A percentile compares a stretch with the other conserved stretches of the same genome.
These are phyloP conservation scores for Struthio camelus DNA, from an alignment of 2,113 vertebrate species.

Conservation along the genomic window DNA sequence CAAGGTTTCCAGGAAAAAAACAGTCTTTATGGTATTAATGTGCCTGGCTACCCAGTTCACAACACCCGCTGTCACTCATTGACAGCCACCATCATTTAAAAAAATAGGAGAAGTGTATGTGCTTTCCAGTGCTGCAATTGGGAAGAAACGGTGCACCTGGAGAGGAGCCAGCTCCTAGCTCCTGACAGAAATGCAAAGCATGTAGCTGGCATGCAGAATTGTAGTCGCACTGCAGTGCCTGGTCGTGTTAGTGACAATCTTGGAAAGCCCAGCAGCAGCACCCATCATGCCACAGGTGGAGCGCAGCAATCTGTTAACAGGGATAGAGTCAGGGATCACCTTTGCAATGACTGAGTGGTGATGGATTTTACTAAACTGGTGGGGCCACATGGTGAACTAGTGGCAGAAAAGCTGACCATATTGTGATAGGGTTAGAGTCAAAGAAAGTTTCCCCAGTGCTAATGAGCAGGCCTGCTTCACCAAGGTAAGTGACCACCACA, in stretches of 20 bases:
- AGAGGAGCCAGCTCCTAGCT: background rate
- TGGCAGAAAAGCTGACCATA: background rate
- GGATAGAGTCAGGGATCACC: background rate
- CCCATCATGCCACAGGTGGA: background rate
- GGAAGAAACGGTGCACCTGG: no score
- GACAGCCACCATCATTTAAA: background rate
- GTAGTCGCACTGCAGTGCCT: background rate
- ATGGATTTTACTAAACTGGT: background rate
- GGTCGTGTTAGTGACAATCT: background rate
- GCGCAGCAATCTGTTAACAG: background rate
- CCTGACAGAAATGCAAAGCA: background rate
- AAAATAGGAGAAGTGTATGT: no score
- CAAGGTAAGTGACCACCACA: background rate
- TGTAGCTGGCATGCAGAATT: background rate
- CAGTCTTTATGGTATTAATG: background rate
- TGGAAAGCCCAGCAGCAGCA: background rate
- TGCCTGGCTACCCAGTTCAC: background rate
- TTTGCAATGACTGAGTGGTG: background rate
- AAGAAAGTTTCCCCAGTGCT: background rate
- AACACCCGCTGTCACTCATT: background rate
- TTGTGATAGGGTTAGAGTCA: background rate
- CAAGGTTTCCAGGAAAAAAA: background rate
- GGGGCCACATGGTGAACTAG: background rate
- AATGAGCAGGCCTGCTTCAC: background rate
- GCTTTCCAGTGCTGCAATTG: background rate